Conservation (phyloP, 2,797 vertebrate species). For the Nyctibius grandis region DNA sequence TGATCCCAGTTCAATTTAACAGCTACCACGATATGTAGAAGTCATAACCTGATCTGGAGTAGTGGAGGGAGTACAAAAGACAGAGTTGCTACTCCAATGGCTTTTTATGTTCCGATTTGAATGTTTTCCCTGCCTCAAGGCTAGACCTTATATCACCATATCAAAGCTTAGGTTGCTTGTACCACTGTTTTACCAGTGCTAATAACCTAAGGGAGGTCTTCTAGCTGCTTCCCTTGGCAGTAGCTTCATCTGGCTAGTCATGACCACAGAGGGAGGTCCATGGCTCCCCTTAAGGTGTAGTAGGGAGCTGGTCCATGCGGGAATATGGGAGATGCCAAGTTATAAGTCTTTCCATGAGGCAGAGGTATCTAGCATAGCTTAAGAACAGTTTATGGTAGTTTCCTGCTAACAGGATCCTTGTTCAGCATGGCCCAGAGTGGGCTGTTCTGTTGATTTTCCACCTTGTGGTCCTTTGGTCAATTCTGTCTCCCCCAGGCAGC, state of each 20-base stretch:
- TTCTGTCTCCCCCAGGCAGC: background rate
- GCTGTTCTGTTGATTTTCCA: background rate
- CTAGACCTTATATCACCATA: background rate
- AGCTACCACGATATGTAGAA: background rate
- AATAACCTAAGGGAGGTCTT: background rate
- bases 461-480: background rate
- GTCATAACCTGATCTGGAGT: background rate
- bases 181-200: background rate
- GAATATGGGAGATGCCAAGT: background rate
- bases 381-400: background rate
- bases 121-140: background rate
- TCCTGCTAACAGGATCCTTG: background rate
- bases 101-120: background rate
- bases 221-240: background rate
- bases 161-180: background rate
- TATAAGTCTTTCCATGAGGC: background rate
- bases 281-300: background rate
- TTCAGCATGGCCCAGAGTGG: background rate
- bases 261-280: background rate
- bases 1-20: slow-evolving; percentile 4
- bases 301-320: background rate
- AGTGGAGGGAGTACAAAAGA: background rate
- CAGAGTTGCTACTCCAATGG: background rate
- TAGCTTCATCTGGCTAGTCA: background rate
- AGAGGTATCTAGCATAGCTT: background rate